These are phyloP conservation scores for Lamellibrachia columna DNA, from an alignment of 2,888 invertebrate species.

Conservation along the genomic window DNA sequence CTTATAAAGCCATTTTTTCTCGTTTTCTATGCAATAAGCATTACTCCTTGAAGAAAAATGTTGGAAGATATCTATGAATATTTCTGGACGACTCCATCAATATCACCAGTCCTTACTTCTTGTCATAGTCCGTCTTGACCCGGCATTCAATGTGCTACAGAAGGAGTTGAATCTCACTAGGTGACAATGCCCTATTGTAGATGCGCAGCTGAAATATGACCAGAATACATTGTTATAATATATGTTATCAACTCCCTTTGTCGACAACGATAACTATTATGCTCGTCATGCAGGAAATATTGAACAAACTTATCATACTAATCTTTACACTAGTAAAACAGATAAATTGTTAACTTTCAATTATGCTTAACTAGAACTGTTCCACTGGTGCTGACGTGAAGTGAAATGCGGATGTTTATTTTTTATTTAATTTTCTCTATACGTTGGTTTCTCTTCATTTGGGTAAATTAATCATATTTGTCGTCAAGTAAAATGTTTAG, in stretches of 20 bases:
- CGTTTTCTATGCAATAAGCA: background rate
- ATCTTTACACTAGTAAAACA: too few relatives aligned
- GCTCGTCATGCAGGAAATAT: background rate
- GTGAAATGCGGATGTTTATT: too few relatives aligned
- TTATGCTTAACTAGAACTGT: too few relatives aligned
- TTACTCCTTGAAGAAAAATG: background rate
- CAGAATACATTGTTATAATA: background rate
- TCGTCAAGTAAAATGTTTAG: too few relatives aligned
- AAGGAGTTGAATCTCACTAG: slow-evolving; percentile 1
- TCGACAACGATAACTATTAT: background rate
- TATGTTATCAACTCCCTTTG: background rate
- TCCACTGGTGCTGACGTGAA: too few relatives aligned
- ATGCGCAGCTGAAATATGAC: background rate
- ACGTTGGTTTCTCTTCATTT: too few relatives aligned
- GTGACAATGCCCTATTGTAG: background rate
- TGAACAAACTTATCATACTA: background rate
- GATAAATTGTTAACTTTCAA: too few relatives aligned
- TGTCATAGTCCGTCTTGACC: background rate
- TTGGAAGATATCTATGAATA: background rate
- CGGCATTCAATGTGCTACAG: background rate
- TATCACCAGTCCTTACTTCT: background rate
- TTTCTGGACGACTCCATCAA: background rate
- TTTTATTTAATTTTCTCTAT: too few relatives aligned
- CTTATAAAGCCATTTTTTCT: background rate
- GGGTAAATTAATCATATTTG: too few relatives aligned